phyloP scores from a whole-genome alignment of 1,140 invertebrate genomes.

The Hyposmocoma kahamanoa region DNA sequence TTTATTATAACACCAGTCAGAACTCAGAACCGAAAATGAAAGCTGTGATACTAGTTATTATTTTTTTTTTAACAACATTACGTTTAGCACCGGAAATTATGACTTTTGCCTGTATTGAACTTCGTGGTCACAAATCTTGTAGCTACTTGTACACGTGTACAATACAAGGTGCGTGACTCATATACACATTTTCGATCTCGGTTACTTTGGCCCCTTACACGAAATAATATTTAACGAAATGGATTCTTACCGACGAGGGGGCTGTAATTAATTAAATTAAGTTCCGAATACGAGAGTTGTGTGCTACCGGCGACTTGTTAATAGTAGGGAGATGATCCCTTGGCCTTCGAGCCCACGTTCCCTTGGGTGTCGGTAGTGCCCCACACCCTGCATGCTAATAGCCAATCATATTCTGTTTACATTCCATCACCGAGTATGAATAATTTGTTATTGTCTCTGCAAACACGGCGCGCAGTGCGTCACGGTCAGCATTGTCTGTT shows the following conservation, averaged over 20 bases:
- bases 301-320: slow-evolving; percentile 58
- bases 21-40: no score
- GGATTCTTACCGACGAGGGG: slow-evolving; percentile 44
- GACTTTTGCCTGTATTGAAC: no score
- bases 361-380: slow-evolving; percentile 24
- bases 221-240: slow-evolving; percentile 68
- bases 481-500: slow-evolving; percentile 63
- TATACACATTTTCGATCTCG: slow-evolving; percentile 35
- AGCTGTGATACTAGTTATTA: no score
- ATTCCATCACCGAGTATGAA: slow-evolving; percentile 71
- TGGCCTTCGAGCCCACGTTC: slow-evolving; percentile 25
- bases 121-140: no score
- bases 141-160: no score
- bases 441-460: slow-evolving; percentile 71
- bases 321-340: slow-evolving; percentile 61
- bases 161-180: no score
- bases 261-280: slow-evolving; percentile 69
- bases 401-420: slow-evolving; percentile 73
- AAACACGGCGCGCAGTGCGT: slow-evolving; percentile 51
- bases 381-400: slow-evolving; percentile 58
- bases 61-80: no score
- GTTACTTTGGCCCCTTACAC: slow-evolving; percentile 33
- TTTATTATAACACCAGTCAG: no score
- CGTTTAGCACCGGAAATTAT: no score
- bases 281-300: slow-evolving; percentile 63